A percentile compares a stretch with the other conserved stretches of the same genome.
Evolutionary conservation across 2,797 vertebrate genomes (phyloP).

Genomic region (Hyperoplus immaculatus): DNA sequence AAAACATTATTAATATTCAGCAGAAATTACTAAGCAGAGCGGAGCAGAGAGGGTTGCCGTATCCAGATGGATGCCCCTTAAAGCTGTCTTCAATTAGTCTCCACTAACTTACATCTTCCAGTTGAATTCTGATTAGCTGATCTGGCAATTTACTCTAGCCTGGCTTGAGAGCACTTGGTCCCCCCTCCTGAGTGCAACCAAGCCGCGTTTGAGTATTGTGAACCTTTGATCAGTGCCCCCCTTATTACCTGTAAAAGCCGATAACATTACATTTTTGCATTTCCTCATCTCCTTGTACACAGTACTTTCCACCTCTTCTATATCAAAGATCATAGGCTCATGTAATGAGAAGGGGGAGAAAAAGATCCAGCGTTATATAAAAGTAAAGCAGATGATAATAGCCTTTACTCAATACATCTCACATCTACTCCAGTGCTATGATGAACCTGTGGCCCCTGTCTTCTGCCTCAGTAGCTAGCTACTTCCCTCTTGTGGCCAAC

Average conservation of each 20-base stretch:
- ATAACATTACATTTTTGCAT: slow-evolving; percentile 70
- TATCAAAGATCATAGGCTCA: slow-evolving; percentile 70
- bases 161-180: slow-evolving; percentile 82
- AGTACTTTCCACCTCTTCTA: slow-evolving; percentile 58
- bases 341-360: slow-evolving; percentile 43
- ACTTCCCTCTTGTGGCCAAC: slow-evolving; percentile 87
- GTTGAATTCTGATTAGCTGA: slow-evolving; percentile 86
- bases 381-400: slow-evolving; percentile 69
- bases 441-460: slow-evolving; percentile 53
- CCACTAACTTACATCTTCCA: slow-evolving; percentile 81
- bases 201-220: slow-evolving; percentile 77
- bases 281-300: slow-evolving; percentile 58
- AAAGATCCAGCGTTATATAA: slow-evolving; percentile 58
- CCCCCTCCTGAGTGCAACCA: slow-evolving; percentile 78
- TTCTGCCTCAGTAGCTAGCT: slow-evolving; percentile 75
- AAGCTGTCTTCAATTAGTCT: slow-evolving; percentile 85
- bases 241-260: slow-evolving; percentile 85
- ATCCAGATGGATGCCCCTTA: slow-evolving; percentile 82
- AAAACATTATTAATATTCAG: slow-evolving; percentile 84
- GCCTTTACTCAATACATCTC: slow-evolving; percentile 68
- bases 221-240: slow-evolving; percentile 85
- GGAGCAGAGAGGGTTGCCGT: slow-evolving; percentile 39
- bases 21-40: slow-evolving; percentile 75
- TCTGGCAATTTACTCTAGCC: slow-evolving; percentile 80
- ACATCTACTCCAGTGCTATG: slow-evolving; percentile 48